Evolutionary conservation across 2,888 invertebrate genomes (phyloP).

Genomic region (Monopis laevigella): DNA sequence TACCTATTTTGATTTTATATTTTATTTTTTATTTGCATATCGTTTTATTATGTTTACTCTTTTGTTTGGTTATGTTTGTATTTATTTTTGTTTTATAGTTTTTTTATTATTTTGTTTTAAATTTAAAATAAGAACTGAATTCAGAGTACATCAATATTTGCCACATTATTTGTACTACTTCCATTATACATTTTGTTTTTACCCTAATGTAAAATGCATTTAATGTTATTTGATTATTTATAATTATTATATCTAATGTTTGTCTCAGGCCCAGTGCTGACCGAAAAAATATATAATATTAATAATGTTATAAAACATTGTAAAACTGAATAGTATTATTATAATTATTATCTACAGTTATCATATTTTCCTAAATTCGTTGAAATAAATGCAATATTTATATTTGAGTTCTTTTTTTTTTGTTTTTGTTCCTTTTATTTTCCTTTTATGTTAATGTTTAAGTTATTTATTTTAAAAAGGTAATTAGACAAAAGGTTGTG

Average conservation of each 20-base stretch:
- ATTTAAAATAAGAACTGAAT: constrained; percentile 24
- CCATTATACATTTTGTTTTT: constrained; percentile 59
- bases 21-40: constrained; percentile 49
- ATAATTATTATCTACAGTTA: constrained; percentile 65
- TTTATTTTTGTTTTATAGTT: constrained; percentile 60
- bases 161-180: constrained; percentile 44
- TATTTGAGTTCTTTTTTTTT: constrained; percentile 57
- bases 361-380: constrained; percentile 65
- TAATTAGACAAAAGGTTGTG: constrained; percentile 1
- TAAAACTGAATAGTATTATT: constrained; percentile 64
- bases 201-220: constrained; percentile 57
- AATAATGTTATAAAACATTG: constrained; percentile 37
- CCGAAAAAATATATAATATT: constrained; percentile 32
- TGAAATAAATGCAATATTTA: constrained; percentile 70
- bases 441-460: constrained; percentile 44
- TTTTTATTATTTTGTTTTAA: constrained; percentile 49
- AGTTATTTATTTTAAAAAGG: constrained; percentile 1
- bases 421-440: constrained; percentile 50
- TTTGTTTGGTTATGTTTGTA: constrained; percentile 61
- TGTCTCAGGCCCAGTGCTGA: constrained; percentile 51
- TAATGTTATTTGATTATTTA: constrained; percentile 56
- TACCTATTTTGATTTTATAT: background rate
- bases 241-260: constrained; percentile 36
- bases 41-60: constrained; percentile 41
- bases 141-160: constrained; percentile 33